phyloP scores from a whole-genome alignment of 2,113 vertebrate species.

The Nycticryphes semicollaris region DNA sequence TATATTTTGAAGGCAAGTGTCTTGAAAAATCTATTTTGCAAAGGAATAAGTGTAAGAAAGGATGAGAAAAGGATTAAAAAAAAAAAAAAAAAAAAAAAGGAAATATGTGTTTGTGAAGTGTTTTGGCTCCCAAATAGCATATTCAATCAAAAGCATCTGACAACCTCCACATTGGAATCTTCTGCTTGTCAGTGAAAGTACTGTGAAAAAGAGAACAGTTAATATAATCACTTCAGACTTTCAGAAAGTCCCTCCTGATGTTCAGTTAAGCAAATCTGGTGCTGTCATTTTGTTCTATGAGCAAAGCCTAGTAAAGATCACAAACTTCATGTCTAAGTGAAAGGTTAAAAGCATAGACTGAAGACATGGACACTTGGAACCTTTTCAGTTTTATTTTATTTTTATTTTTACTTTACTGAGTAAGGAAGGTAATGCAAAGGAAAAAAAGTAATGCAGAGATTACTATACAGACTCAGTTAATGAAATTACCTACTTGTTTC shows the following conservation, averaged over 20 bases:
- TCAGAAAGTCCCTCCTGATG: constrained; percentile 6
- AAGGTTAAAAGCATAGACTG: not conserved
- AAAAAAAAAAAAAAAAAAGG: not conserved
- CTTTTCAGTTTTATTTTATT: not conserved
- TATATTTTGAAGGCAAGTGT: not conserved
- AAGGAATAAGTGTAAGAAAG: not conserved
- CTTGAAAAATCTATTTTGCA: not conserved
- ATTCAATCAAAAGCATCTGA: constrained; percentile 53
- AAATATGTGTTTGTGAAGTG: constrained; percentile 7
- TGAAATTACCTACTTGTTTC: not conserved
- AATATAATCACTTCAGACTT: constrained; percentile 18
- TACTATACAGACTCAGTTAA: not conserved
- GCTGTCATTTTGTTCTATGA: not conserved
- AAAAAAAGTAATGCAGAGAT: not conserved
- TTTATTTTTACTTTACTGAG: not conserved
- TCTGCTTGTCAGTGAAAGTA: not conserved
- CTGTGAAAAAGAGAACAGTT: constrained; percentile 44
- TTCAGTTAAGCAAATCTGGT: constrained; percentile 2
- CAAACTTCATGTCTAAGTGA: not conserved
- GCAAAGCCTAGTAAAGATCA: not conserved
- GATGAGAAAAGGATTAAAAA: not conserved
- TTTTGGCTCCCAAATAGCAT: constrained; percentile 31
- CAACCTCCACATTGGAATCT: constrained; percentile 21
- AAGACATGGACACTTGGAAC: not conserved
- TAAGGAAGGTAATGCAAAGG: not conserved